phyloP scores from a whole-genome alignment of 30 jellyfish, hydroid and myxozoan species.

The Aurelia coerulea region DNA sequence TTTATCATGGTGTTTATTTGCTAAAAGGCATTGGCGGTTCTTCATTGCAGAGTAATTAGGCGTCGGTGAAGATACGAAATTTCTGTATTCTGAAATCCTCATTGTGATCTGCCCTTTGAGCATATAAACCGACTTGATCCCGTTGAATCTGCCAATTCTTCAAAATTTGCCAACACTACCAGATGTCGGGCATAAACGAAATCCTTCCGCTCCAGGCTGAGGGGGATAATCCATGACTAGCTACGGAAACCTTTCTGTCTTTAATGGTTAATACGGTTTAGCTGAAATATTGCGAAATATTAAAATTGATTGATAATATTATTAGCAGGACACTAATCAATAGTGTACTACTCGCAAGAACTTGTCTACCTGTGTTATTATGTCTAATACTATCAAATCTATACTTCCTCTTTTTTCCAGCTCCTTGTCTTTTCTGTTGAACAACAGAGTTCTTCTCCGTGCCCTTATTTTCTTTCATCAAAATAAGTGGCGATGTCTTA shows the following conservation, averaged over 20 bases:
- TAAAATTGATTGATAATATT: no score
- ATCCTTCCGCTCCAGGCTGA: constrained; percentile 22
- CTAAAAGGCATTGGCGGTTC: background rate
- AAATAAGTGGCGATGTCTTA: constrained; percentile 61
- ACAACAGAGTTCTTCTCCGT: background rate
- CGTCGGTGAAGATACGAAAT: constrained; percentile 1
- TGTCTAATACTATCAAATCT: no score
- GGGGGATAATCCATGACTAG: background rate
- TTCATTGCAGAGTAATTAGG: constrained; percentile 15
- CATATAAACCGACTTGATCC: constrained; percentile 13
- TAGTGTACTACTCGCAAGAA: no score
- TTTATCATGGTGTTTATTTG: background rate
- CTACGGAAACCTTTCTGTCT: constrained; percentile 9
- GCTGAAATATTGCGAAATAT: no score
- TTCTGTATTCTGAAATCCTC: background rate
- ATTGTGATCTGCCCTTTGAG: constrained; percentile 13
- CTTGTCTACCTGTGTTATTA: no score
- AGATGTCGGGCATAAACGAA: background rate
- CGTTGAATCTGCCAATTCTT: no score
- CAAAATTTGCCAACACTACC: no score
- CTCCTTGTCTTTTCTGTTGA: no score
- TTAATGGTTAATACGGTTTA: no score
- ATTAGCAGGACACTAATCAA: no score
- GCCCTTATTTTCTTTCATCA: background rate
- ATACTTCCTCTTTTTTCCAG: no score